phyloP scores from a whole-genome alignment of 1,140 invertebrate species.

The Aphelenchoides avenae region DNA sequence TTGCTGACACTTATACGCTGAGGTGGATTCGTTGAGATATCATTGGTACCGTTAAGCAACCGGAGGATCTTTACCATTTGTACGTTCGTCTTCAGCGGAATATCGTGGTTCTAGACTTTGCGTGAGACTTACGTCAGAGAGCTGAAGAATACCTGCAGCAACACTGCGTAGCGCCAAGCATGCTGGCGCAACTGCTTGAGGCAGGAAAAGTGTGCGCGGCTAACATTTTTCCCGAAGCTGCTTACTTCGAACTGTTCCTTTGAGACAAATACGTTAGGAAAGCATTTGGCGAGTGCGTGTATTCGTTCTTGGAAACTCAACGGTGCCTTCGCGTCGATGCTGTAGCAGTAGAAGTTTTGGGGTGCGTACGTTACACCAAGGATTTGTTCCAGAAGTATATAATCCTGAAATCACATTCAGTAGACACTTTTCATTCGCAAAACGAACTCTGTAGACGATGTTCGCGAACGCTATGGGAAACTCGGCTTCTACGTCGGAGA shows the following conservation, averaged over 20 bases:
- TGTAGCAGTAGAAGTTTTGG: slow-evolving; percentile 39
- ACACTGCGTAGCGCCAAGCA: slow-evolving; percentile 26
- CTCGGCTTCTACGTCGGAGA: slow-evolving; percentile 14
- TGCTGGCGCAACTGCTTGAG: slow-evolving; percentile 12
- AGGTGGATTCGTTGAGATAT: slow-evolving; percentile 21
- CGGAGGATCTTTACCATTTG: slow-evolving; percentile 33
- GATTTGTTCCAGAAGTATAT: slow-evolving; percentile 38
- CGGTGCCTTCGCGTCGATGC: slow-evolving; percentile 26
- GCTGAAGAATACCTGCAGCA: slow-evolving; percentile 12
- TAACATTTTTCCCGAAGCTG: slow-evolving; percentile 30
- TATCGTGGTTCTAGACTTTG: slow-evolving; percentile 32
- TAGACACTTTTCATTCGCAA: neutral
- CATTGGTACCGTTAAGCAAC: slow-evolving; percentile 29
- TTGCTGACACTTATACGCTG: neutral
- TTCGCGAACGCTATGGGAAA: slow-evolving; percentile 35
- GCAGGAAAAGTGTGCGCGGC: slow-evolving; percentile 20
- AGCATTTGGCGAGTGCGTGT: slow-evolving; percentile 18
- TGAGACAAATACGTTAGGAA: slow-evolving; percentile 30
- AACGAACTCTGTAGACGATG: slow-evolving; percentile 22
- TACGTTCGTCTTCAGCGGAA: slow-evolving; percentile 34
- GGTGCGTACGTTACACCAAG: slow-evolving; percentile 30
- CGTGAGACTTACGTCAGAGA: neutral
- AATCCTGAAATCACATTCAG: slow-evolving; percentile 29
- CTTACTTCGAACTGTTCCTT: slow-evolving; percentile 16
- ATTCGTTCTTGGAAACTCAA: slow-evolving; percentile 27